phyloP scores from a whole-genome alignment of 1,140 invertebrate species.

The Micrasema longulum region DNA sequence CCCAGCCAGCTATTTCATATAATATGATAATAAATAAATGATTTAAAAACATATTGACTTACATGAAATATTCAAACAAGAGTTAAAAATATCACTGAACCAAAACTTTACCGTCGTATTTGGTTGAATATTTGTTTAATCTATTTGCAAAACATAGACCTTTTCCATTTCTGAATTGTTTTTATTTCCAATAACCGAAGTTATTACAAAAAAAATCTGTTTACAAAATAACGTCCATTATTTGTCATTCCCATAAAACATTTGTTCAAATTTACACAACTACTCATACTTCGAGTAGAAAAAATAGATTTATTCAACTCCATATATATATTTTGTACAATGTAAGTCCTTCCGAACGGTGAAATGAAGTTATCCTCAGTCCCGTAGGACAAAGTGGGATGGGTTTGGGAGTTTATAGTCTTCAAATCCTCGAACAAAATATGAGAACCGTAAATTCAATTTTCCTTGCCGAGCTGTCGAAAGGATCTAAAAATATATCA shows the following conservation, averaged over 20 bases:
- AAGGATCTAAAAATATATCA: constrained; percentile 11
- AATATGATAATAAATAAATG: too few species aligned
- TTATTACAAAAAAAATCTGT: too few species aligned
- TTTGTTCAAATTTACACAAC: constrained; percentile 4
- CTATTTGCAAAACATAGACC: too few species aligned
- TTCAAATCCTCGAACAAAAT: constrained; percentile 27
- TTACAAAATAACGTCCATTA: background rate
- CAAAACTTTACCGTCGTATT: too few species aligned
- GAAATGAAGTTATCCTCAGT: constrained; percentile 25
- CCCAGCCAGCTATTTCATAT: too few species aligned
- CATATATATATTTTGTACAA: constrained; percentile 12
- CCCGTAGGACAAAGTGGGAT: constrained; percentile 11
- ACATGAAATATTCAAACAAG: too few species aligned
- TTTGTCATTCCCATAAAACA: constrained; percentile 6
- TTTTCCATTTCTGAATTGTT: too few species aligned
- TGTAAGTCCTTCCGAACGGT: constrained; percentile 9
- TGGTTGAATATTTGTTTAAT: too few species aligned
- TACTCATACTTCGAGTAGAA: constrained; percentile 1
- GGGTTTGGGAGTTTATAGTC: constrained; percentile 27
- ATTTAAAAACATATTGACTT: too few species aligned
- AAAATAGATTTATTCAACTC: background rate
- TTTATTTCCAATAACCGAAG: too few species aligned
- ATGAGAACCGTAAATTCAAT: constrained; percentile 32
- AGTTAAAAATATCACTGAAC: too few species aligned
- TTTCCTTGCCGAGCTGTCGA: constrained; percentile 12